These are phyloP conservation scores for Augochlorella aurata DNA, from an alignment of 2,888 invertebrate species.

Conservation along the genomic window DNA sequence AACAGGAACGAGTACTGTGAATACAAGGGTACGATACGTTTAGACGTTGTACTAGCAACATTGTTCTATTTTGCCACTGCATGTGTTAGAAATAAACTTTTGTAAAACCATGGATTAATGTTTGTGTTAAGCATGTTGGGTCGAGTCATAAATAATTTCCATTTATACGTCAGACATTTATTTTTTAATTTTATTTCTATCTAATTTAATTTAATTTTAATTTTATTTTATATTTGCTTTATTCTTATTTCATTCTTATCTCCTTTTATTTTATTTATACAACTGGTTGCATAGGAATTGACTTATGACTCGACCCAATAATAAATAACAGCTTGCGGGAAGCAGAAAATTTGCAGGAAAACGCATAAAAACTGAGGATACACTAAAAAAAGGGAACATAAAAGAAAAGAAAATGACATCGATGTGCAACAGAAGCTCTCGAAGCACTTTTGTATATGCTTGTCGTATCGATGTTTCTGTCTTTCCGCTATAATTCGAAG, in stretches of 20 bases:
- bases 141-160: too few relatives aligned
- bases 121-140: background rate
- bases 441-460: slow-evolving; percentile 24
- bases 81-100: slow-evolving; percentile 27
- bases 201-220: too few relatives aligned
- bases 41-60: background rate
- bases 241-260: too few relatives aligned
- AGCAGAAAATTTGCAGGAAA: slow-evolving; percentile 40
- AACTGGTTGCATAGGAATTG: too few relatives aligned
- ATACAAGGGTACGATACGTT: background rate
- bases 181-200: too few relatives aligned
- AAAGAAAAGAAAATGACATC: slow-evolving; percentile 11
- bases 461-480: background rate
- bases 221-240: too few relatives aligned
- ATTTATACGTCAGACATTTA: too few relatives aligned
- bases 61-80: slow-evolving; percentile 3
- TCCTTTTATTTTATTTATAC: too few relatives aligned
- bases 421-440: slow-evolving; percentile 29
- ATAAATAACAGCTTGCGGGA: slow-evolving; percentile 28
- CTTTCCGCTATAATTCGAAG: background rate
- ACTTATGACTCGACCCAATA: background rate
- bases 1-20: slow-evolving; percentile 30
- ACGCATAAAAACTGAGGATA: slow-evolving; percentile 42
- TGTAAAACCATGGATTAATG: slow-evolving; percentile 16
- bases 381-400: slow-evolving; percentile 9